Percentiles rank a stretch among this genome's conserved stretches.
phyloP scores from a whole-genome alignment of 1,140 invertebrate genomes.

The Euwallacea fornicatus region DNA sequence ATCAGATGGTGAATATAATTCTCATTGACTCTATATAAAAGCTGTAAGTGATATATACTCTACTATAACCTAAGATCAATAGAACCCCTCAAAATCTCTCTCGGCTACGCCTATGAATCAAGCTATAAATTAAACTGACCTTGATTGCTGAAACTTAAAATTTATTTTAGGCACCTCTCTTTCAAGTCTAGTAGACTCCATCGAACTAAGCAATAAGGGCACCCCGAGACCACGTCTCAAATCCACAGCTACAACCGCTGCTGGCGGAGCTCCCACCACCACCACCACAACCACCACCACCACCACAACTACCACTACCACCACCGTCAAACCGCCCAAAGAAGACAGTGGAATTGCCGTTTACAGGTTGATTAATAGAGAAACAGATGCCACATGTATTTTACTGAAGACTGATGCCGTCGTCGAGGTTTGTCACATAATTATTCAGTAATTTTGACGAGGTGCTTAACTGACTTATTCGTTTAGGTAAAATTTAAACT shows the following conservation, averaged over 20 bases:
- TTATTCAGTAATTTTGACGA: not conserved
- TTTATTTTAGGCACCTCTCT: constrained; percentile 37
- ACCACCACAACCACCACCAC: constrained; percentile 11
- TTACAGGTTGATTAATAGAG: constrained; percentile 46
- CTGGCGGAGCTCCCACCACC: constrained; percentile 10
- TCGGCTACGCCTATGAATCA: no score
- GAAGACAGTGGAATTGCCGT: constrained; percentile 43
- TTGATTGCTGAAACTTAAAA: not conserved
- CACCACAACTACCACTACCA: constrained; percentile 3
- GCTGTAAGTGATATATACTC: no score
- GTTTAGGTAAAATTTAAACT: constrained; percentile 49
- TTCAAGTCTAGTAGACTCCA: constrained; percentile 35
- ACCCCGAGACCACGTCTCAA: constrained; percentile 45
- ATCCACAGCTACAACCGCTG: constrained; percentile 35
- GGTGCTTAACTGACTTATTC: not conserved
- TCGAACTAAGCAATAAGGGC: constrained; percentile 43
- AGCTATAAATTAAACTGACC: no score
- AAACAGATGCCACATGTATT: constrained; percentile 50
- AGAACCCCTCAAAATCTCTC: no score
- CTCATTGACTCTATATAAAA: no score
- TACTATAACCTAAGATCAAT: no score
- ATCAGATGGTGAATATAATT: no score
- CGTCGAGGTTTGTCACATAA: constrained; percentile 46
- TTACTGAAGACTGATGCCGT: constrained; percentile 51
- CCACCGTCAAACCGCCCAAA: constrained; percentile 36